Base-by-base conservation (phyloP, 2,797 vertebrate species). In the Enteromius thamalakanensis region DNA sequence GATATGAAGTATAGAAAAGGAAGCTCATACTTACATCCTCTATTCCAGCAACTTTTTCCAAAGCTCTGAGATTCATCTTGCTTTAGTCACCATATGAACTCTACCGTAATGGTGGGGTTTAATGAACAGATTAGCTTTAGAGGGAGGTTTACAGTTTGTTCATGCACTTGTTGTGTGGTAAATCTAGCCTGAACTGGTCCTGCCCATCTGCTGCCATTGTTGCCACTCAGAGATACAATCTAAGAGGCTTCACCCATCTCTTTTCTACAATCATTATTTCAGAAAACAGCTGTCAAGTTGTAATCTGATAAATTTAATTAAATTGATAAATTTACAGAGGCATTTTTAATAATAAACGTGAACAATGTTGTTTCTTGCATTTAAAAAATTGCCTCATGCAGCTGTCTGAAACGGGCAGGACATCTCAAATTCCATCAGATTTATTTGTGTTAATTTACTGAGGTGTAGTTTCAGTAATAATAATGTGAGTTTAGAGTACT, bases 21-120 rank as follows among this genome's bases (percentile, higher is more conserved):
- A 97, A 96, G 96, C 96, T 98, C 96, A 99, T 99, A 99, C 98
- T 99, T 99, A 99, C 98, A 99, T 98, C 96, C 97, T 81, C 55
- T 98, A 98, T 97, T 97, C 97, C 97, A 96, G 98, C 95, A 96
- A 98, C 97, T 97, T 98, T 99, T 96, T 97, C 97, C 95, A 96
- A 99, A 99, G 97, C 97, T 99, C 97, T 97, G 97, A 97, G 97
- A 97, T 99, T 99, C 97, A 99, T 99, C 98, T 99, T 98, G 98
- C 97, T 99, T 99, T 99, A 98, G 97, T 99, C 98, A 99, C 98
- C 98, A 99, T 99, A 99, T 99, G 98, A 99, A 97, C 97, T 99
- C 98, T 99, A 99, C 98, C 98, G 98, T 99, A 99, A 99, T 98
- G 97, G 97, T 99, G 98, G 98, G 98, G 98, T 98, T 99, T 98